A percentile compares a stretch with the other conserved stretches of the same genome.
phyloP scores from a whole-genome alignment of 2,113 vertebrate genomes.

The Rallus limicola region DNA sequence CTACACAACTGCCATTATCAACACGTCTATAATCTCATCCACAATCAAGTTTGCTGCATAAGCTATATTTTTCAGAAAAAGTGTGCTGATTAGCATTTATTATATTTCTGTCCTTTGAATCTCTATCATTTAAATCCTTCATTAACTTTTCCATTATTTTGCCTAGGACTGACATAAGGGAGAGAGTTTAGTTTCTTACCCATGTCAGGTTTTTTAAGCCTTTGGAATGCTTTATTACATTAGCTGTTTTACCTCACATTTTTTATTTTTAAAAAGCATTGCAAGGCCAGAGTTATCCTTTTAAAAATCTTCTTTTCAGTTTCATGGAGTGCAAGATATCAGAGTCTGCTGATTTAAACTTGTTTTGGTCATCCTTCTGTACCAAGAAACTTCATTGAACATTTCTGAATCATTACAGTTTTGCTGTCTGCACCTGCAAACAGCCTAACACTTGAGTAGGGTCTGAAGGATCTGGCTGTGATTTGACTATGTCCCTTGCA shows the following conservation, averaged over 20 bases:
- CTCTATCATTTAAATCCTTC: neutral
- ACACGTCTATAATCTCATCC: neutral
- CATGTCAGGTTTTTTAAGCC: neutral
- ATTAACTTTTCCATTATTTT: slow-evolving; percentile 31
- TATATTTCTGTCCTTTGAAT: neutral
- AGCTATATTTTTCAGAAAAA: slow-evolving; percentile 2
- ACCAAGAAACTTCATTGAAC: neutral
- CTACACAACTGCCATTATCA: neutral
- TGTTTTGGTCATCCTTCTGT: neutral
- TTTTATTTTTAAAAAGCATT: neutral
- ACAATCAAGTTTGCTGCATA: neutral
- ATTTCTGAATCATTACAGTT: neutral
- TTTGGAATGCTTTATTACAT: neutral
- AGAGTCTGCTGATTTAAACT: neutral
- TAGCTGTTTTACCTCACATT: neutral
- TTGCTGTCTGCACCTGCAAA: neutral
- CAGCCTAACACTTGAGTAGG: neutral
- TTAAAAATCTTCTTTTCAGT: neutral
- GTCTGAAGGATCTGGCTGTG: neutral
- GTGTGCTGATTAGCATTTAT: neutral
- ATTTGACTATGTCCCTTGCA: neutral
- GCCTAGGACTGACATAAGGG: neutral
- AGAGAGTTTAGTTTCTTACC: neutral
- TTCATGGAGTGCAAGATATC: neutral
- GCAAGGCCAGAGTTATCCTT: neutral